Percentiles rank a stretch among this genome's conserved stretches.
phyloP scores from a whole-genome alignment of 2,113 vertebrate species.

The Copsychus sechellarum region DNA sequence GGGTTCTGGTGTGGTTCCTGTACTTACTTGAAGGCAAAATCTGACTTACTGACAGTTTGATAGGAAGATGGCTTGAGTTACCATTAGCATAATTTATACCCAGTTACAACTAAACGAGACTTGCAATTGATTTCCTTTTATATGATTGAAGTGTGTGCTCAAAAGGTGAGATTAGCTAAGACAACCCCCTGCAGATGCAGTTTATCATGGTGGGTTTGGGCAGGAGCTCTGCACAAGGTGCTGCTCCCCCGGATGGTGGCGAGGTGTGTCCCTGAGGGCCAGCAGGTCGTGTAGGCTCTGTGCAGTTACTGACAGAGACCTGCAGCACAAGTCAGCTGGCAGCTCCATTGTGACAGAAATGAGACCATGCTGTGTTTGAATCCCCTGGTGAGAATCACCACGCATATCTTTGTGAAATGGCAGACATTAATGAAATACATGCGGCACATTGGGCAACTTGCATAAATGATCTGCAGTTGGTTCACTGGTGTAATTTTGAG shows the following conservation, averaged over 20 bases:
- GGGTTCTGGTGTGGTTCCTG: neutral
- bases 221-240: neutral
- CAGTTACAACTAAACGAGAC: neutral
- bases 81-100: neutral
- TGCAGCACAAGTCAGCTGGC: neutral
- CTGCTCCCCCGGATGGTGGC: neutral
- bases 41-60: neutral
- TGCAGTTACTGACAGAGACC: neutral
- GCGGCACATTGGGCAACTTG: neutral
- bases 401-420: neutral
- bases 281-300: neutral
- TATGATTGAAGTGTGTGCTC: neutral
- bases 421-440: neutral
- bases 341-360: neutral
- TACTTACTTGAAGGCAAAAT: neutral
- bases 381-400: neutral
- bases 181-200: neutral
- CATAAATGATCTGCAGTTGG: neutral
- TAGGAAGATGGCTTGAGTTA: neutral
- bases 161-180: neutral
- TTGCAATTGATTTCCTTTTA: neutral
- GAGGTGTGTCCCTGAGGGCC: neutral
- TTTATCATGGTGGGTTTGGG: neutral
- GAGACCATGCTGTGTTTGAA: neutral
- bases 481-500: neutral